A percentile compares a stretch with the other conserved stretches of the same genome.
Conservation (phyloP, 1,140 invertebrate species). For the Drosophila sturtevanti region DNA sequence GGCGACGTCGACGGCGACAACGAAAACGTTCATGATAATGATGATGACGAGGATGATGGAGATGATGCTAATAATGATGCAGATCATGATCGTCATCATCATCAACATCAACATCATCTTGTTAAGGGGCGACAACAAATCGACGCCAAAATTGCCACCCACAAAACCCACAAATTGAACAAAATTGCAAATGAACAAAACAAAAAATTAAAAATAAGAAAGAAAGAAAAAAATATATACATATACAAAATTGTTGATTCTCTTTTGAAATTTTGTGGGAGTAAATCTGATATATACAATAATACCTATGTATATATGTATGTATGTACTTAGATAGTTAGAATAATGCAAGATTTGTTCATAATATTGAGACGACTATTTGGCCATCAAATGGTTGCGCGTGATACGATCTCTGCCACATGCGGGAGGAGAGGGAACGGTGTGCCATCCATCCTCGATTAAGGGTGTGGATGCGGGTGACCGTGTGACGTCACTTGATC, state of each 20-base stretch:
- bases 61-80: background rate
- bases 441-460: no score
- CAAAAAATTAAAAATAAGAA: background rate
- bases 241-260: background rate
- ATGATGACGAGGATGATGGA: background rate
- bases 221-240: background rate
- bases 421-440: no score
- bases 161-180: background rate
- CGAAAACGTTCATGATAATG: background rate
- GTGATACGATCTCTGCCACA: background rate
- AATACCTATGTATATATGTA: no score
- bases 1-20: background rate
- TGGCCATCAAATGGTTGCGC: background rate
- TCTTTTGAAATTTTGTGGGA: background rate
- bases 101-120: background rate
- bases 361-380: background rate
- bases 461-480: background rate
- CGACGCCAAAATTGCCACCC: background rate
- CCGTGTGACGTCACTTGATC: background rate
- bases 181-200: background rate
- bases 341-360: background rate
- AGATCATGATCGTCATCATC: background rate
- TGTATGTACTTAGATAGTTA: background rate
- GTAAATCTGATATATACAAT: background rate
- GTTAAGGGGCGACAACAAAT: slow-evolving; percentile 5